A percentile compares a stretch with the other conserved stretches of the same genome.
phyloP scores from a whole-genome alignment of 2,797 vertebrate genomes.

The Macrochelys suwanniensis region DNA sequence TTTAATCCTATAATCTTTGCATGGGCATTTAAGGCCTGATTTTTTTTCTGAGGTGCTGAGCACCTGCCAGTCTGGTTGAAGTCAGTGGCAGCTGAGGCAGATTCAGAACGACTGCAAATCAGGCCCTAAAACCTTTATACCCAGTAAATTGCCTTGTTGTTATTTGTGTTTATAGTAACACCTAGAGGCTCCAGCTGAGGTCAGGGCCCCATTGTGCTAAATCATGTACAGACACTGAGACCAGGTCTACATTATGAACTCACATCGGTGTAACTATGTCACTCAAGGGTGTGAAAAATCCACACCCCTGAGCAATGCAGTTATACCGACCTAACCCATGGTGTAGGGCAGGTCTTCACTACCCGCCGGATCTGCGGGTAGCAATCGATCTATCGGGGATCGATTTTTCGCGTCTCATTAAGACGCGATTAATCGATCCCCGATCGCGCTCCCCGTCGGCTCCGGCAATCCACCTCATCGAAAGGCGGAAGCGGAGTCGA shows the following conservation, averaged over 20 bases:
- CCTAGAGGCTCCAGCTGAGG: not conserved
- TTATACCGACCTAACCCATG: not conserved
- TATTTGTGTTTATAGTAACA: not conserved
- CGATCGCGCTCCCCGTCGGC: no score
- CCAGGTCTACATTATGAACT: not conserved
- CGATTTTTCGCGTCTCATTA: no score
- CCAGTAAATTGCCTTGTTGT: not conserved
- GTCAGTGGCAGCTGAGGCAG: not conserved
- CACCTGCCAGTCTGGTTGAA: not conserved
- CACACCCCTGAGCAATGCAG: not conserved
- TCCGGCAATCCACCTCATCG: no score
- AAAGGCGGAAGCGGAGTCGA: no score
- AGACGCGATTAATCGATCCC: no score
- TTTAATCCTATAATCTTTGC: not conserved
- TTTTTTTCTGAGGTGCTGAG: not conserved
- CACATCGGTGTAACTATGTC: accelerated
- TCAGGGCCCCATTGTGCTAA: not conserved
- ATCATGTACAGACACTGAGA: not conserved
- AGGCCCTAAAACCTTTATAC: not conserved
- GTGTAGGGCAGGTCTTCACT: no score
- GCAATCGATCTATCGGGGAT: no score
- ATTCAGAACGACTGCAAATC: not conserved
- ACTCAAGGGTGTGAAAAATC: not conserved
- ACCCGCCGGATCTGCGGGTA: no score
- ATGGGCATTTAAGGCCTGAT: not conserved